These are phyloP conservation scores for Crioceris asparagi DNA, from an alignment of 2,888 invertebrate species.

Conservation along the genomic window DNA sequence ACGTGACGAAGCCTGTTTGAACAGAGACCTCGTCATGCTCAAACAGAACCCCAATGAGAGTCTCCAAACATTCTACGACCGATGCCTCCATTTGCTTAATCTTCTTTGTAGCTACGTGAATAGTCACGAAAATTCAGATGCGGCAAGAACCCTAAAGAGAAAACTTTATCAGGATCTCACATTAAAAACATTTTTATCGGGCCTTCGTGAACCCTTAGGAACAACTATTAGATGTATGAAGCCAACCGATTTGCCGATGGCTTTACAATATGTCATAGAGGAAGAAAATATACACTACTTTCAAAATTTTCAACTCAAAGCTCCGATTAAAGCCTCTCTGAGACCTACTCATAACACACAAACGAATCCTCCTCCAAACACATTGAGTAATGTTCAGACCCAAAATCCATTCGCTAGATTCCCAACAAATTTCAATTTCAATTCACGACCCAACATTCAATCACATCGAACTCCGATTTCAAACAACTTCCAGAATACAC, in stretches of 20 bases:
- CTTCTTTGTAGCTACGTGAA: slow-evolving; percentile 9
- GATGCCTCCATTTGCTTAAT: slow-evolving; percentile 10
- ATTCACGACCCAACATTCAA: slow-evolving; percentile 1
- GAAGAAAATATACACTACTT: slow-evolving; percentile 6
- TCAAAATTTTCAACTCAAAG: no score
- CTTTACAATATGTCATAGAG: slow-evolving; percentile 7
- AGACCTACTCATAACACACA: no score
- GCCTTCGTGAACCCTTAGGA: slow-evolving; percentile 6
- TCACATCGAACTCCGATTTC: no score
- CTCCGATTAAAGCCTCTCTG: neutral
- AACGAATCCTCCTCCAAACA: no score
- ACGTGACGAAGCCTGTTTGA: slow-evolving; percentile 15
- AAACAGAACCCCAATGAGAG: slow-evolving; percentile 12
- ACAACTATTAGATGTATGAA: slow-evolving; percentile 9
- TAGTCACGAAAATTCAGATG: slow-evolving; percentile 7
- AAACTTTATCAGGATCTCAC: slow-evolving; percentile 8
- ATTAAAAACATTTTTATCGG: slow-evolving; percentile 8
- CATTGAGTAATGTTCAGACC: no score
- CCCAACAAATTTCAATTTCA: neutral
- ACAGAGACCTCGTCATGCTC: slow-evolving; percentile 14
- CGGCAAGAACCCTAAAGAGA: slow-evolving; percentile 4
- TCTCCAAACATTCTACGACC: slow-evolving; percentile 15
- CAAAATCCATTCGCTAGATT: neutral
- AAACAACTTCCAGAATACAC: slow-evolving; percentile 3
- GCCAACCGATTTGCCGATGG: slow-evolving; percentile 2